Base-by-base conservation (phyloP, 2,797 vertebrate species). In the Phalanger gymnotis region DNA sequence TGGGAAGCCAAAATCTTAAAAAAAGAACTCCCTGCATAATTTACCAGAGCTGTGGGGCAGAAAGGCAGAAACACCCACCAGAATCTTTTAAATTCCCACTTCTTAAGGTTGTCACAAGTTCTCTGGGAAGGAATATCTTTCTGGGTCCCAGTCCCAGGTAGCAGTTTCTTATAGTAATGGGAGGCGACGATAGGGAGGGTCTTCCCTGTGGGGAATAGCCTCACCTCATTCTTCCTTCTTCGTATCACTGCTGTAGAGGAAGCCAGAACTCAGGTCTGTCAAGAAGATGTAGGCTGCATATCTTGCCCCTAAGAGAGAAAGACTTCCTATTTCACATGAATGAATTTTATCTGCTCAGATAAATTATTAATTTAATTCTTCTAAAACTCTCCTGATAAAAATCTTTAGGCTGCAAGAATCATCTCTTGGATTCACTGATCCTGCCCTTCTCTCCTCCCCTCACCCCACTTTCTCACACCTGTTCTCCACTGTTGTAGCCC, bases 311-410 rank as follows among this genome's bases (percentile, higher is more conserved):
- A 90, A 54, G 90, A 90, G 90, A 90, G 90, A 90, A 53, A 90
- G 90, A 54, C 52, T 90, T 90, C 53, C 90, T 53, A 30, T 90
- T 90, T 28, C 40, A 10, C 30, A 54, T 34, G 90, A 90, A 11
- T 19, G 52, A 90, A 90, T 53, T 90, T 90, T 90, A 90, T 90
- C 53, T 54, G 14, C 53, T 53, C 52, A 90, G 90, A 34, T 54
- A 90, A 90, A 54, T 90, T 90, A 90, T 90, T 90, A 90, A 90
- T 34, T 90, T 90, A 90, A 34, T 90, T 53, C 53, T 90, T 90
- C 53, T 53, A 47, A 90, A 90, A 34, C 90, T 54, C 54, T 30
- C 13, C 90, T 90, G 51, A 54, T 90, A 90, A 53, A 73, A 53
- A 90, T 90, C 53, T 14, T 54, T 47, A 34, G 90, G 30, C 90